These are phyloP conservation scores for Dasyprocta punctata DNA, from an alignment of 2,113 vertebrate species.

Conservation along the genomic window DNA sequence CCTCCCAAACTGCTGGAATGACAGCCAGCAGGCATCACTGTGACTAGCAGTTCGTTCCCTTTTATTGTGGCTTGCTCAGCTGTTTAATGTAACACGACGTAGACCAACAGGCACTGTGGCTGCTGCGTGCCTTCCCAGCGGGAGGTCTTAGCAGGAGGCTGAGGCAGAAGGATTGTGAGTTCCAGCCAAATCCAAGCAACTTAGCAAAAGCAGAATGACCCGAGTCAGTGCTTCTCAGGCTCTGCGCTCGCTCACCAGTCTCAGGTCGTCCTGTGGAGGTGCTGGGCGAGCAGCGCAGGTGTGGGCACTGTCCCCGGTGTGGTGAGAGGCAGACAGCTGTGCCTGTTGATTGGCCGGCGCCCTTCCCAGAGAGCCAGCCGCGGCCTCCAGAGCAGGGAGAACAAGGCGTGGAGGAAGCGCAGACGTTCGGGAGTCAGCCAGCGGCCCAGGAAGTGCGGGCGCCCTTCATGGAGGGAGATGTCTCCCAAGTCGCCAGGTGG, in stretches of 20 bases:
- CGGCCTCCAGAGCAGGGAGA: not conserved
- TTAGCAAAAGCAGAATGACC: not conserved
- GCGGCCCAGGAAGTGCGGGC: no score
- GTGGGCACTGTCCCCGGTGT: accelerated
- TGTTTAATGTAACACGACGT: not conserved
- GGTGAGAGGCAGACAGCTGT: not conserved
- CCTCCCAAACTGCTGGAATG: not conserved
- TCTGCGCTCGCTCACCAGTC: accelerated
- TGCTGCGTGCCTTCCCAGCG: not conserved
- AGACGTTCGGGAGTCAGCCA: not conserved
- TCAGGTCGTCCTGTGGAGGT: no score
- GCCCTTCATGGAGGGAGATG: no score
- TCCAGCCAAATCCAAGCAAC: not conserved
- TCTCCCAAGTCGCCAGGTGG: not conserved
- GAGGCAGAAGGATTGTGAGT: not conserved
- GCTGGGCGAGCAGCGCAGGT: accelerated
- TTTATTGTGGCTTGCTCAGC: not conserved
- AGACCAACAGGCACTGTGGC: not conserved
- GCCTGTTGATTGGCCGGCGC: not conserved
- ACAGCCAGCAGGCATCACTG: not conserved
- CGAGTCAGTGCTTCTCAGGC: accelerated
- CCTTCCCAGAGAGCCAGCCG: not conserved
- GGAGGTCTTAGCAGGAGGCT: not conserved
- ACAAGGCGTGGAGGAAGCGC: not conserved
- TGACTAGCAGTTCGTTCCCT: not conserved